Evolutionary conservation across 2,113 vertebrate species (phyloP), one percentile per base, ranked within the genome.

Genomic region (Glareola pratincola): DNA sequence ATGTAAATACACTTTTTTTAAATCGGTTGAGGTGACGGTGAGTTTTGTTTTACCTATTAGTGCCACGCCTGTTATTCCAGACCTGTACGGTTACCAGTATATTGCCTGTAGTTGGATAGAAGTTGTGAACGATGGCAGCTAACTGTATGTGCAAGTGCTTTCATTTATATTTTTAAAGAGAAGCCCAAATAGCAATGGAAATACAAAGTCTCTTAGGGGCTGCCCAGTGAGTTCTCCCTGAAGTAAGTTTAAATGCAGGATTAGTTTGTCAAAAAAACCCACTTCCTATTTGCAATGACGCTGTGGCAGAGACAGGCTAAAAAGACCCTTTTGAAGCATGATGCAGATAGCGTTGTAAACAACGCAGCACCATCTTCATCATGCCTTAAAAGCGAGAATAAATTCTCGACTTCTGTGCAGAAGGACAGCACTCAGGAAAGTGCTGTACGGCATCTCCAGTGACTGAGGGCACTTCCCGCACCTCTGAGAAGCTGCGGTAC

Each of bases 101-200:
- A 81, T 97, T 97, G 92, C 68, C 89, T 87, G 9, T 88, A 95
- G 84, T 51, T 95, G 51, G 83, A 69, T 48, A 94, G 79, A 97
- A 97, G 77, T 96, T 97, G 88, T 94, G 88, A 94, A 93, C 96
- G 6, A 93, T n/a, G 23, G 77, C 90, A 92, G 57, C 71, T 94
- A 96, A 90, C 74, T 97, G 50, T 56, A 20, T 95, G 92, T 97
- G 68, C 91, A 93, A 92, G 83, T 94, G 86, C 74, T 45, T 24
- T 76, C 72, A 85, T 93, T 92, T 88, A 34, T 92, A 93, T 95
- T 95, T 97, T 97, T 92, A 81, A 91, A 97, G 90, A 96, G 95
- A 95, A 86, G 86, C 66, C 79, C 36, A 97, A 88, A 95, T 91
- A 68, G 73, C 59, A 92, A 26, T 69, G 75, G 50, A 97, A 94